A percentile compares a stretch with the other conserved stretches of the same genome.
phyloP scores from a whole-genome alignment of 2,888 invertebrate genomes.

The Sphaeridia pumilis region DNA sequence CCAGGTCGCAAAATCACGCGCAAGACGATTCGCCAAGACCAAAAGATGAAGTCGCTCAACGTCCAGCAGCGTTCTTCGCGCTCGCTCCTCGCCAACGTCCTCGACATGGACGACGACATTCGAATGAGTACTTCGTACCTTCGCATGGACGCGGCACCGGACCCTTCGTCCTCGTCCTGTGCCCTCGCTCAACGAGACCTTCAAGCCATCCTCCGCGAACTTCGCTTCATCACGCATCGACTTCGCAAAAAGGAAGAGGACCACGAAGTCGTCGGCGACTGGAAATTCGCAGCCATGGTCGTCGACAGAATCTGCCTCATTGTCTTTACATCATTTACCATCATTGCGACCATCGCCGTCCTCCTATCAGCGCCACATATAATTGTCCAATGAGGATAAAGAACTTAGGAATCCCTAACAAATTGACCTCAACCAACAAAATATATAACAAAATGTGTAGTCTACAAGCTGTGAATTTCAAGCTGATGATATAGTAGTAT shows the following conservation, averaged over 20 bases:
- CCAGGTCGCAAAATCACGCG: conserved; percentile 89
- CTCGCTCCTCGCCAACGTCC: conserved; percentile 83
- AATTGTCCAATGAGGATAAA: conserved; percentile 63
- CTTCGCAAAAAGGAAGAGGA: conserved; percentile 92
- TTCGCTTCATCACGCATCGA: conserved; percentile 86
- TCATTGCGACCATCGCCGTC: conserved; percentile 84
- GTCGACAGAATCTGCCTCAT: conserved; percentile 94
- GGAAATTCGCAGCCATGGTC: conserved; percentile 98
- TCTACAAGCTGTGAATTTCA: not conserved
- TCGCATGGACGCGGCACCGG: conserved; percentile 39
- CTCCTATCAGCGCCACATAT: conserved; percentile 86
- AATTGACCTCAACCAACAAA: conserved; percentile 10
- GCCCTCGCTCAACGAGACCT: conserved; percentile 49
- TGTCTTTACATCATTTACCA: conserved; percentile 86
- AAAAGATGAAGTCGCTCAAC: conserved; percentile 73
- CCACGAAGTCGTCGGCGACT: conserved; percentile 84
- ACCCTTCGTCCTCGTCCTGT: conserved; percentile 37
- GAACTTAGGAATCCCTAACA: conserved; percentile 14
- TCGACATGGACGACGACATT: conserved; percentile 93
- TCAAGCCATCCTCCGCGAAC: conserved; percentile 77
- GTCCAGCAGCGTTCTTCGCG: conserved; percentile 90
- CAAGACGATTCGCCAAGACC: conserved; percentile 78
- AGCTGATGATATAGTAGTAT: too few species aligned
- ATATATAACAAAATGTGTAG: not conserved
- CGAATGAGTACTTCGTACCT: conserved; percentile 46